Evolutionary conservation across 1,140 invertebrate species (phyloP), one percentile per base, ranked within the genome.

Genomic region (Pachypsylla venusta): DNA sequence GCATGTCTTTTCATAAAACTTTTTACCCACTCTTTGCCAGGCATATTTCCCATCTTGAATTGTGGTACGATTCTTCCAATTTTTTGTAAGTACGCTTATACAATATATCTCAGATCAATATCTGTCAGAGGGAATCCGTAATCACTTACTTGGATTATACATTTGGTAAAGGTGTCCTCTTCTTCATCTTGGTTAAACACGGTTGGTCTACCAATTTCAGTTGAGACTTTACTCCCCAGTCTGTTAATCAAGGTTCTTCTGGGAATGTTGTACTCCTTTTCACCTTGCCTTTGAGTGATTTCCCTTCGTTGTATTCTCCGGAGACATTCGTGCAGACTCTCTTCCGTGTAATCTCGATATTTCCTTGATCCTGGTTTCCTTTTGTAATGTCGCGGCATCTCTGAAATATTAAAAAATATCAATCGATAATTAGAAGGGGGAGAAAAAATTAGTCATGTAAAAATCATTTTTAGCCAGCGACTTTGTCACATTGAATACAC

Each of bases 31-130:
- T 66, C 64, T 42, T 62, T 25, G 3, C 67, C 69, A 56, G 67
- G 69, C 30, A 67, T 30, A 61, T 68, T 69, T n/a, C 16, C 16
- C 54, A 67, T 65, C 48, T 57, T 62, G 57, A 68, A 68, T 61
- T 60, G 35, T 19, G 27, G n/a, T 13, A 57, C 56, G 13, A 20
- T 30, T 39, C 56, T 2, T 20, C 28, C 56, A 14, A 57, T 54
- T 57, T 40, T 57, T n/a, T n/a, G 27, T 27, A 57, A 39, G 56
- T 57, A 57, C n/a, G 24, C n/a, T 57, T 16, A 27, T 27, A 39
- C 35, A 57, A 57, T 28, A 39, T 7, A n/a, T 40, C 56, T 25
- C 24, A 57, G n/a, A 30, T 57, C 56, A 19, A 27, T 20, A 19
- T 30, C 28, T 20, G 27, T 40, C 25, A 57, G 13, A 16, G 56